phyloP scores from a whole-genome alignment of 2,888 invertebrate genomes.

The Mantis religiosa region DNA sequence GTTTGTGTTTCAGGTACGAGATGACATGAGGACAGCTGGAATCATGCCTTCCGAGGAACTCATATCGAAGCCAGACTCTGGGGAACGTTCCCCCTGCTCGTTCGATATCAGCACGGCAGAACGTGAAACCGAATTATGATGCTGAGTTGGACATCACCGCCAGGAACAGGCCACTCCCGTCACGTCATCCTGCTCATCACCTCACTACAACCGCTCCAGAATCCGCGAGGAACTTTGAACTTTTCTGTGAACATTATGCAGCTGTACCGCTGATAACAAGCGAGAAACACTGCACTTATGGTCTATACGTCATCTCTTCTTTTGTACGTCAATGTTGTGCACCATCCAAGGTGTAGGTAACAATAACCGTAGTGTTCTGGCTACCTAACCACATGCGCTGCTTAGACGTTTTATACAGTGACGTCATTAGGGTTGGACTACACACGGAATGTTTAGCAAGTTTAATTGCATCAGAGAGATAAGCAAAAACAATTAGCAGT shows the following conservation, averaged over 20 bases:
- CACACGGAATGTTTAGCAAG: too few species aligned
- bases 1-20: constrained; percentile 48
- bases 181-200: neutral
- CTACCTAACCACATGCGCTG: neutral
- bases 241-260: neutral
- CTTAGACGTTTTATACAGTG: neutral
- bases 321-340: neutral
- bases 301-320: neutral
- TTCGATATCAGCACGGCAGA: constrained; percentile 29
- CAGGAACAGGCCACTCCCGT: neutral
- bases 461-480: too few species aligned
- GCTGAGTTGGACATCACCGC: constrained; percentile 13
- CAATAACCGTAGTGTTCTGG: neutral
- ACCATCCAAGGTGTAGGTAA: neutral
- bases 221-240: neutral
- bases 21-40: constrained; percentile 59
- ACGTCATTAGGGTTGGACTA: neutral
- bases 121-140: constrained; percentile 28
- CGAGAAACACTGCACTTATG: neutral
- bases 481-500: too few species aligned
- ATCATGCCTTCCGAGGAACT: constrained; percentile 57
- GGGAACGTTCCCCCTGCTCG: constrained; percentile 25
- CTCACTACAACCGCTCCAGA: neutral
- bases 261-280: neutral
- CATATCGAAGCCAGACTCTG: constrained; percentile 37